A percentile compares a stretch with the other conserved stretches of the same genome.
These are phyloP conservation scores for Vidua macroura DNA, from an alignment of 2,113 vertebrate genomes.

Conservation along the genomic window DNA sequence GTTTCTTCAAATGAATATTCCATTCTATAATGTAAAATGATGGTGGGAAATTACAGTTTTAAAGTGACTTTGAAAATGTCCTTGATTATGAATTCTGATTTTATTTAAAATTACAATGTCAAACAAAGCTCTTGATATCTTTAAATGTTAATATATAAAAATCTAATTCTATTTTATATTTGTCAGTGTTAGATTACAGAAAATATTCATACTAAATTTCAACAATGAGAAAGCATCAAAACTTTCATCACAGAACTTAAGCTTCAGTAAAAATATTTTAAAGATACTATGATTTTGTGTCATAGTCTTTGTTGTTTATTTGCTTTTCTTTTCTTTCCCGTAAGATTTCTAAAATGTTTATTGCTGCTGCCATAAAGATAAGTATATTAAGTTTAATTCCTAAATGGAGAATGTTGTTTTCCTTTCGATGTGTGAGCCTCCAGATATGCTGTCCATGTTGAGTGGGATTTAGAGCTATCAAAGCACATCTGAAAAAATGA, in stretches of 20 bases:
- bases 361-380: neutral
- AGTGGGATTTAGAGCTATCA: conserved; percentile 2
- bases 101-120: neutral
- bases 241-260: neutral
- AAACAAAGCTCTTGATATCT: neutral
- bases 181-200: neutral
- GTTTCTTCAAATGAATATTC: conserved; percentile 3
- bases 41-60: conserved; percentile 1
- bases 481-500: conserved; percentile 8
- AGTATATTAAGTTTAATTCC: neutral
- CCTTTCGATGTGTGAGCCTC: neutral
- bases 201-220: neutral
- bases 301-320: neutral
- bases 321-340: neutral
- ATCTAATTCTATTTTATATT: neutral
- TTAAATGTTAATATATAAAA: neutral
- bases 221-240: neutral
- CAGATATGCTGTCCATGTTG: neutral
- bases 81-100: neutral
- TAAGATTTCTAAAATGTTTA: neutral
- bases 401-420: neutral
- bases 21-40: neutral
- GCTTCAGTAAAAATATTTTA: neutral
- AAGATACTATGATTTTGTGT: neutral
- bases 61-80: neutral